phyloP scores from a whole-genome alignment of 1,140 invertebrate species.

The Fopius arisanus region DNA sequence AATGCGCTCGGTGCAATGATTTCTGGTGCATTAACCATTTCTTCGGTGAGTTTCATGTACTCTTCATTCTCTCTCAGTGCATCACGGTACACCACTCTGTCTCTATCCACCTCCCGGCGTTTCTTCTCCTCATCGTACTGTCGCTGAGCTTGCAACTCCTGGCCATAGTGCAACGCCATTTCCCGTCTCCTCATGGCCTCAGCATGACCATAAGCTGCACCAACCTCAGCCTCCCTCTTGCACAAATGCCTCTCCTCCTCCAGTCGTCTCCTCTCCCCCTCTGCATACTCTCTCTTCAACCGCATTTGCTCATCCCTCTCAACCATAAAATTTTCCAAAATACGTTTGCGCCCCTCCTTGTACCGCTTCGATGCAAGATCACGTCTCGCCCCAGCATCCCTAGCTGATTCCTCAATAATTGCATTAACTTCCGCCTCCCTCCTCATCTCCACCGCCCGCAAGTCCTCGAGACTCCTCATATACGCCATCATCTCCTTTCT shows the following conservation, averaged over 20 bases:
- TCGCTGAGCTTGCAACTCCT: constrained; percentile 41
- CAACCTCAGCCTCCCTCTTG: constrained; percentile 37
- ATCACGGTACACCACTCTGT: background rate
- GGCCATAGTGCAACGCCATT: constrained; percentile 34
- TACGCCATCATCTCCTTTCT: constrained; percentile 40
- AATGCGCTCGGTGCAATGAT: constrained; percentile 42
- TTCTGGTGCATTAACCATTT: constrained; percentile 42
- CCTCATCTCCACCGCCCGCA: constrained; percentile 35
- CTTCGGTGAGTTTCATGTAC: constrained; percentile 33
- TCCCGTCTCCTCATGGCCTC: constrained; percentile 23
- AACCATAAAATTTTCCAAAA: constrained; percentile 33
- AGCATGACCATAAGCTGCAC: constrained; percentile 28
- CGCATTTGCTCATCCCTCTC: constrained; percentile 39
- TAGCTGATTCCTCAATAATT: constrained; percentile 27
- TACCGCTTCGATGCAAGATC: constrained; percentile 30
- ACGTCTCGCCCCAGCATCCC: constrained; percentile 21
- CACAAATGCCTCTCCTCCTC: constrained; percentile 31
- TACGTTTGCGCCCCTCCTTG: constrained; percentile 29
- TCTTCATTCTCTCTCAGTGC: constrained; percentile 34
- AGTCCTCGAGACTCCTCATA: constrained; percentile 36
- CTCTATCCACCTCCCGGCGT: constrained; percentile 31
- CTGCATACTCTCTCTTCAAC: constrained; percentile 19
- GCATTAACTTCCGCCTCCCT: constrained; percentile 38
- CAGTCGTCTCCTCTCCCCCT: constrained; percentile 13
- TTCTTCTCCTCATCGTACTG: constrained; percentile 3